Conservation (phyloP, 2,113 vertebrate genomes). For the Pollimyrus isidori region DNA sequence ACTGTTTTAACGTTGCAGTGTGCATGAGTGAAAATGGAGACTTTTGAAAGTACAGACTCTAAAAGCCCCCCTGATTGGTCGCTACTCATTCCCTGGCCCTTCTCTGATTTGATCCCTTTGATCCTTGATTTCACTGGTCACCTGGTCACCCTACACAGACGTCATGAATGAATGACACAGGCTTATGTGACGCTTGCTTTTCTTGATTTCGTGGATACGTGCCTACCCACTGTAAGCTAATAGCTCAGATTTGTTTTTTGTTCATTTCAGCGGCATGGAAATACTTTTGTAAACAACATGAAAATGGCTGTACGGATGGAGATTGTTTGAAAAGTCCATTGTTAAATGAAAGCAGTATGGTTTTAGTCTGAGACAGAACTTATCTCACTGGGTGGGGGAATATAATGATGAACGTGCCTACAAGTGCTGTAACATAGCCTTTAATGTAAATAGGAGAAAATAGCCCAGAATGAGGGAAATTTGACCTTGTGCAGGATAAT, state of each 20-base stretch:
- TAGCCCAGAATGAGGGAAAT: background rate
- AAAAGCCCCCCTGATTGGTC: background rate
- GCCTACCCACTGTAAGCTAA: background rate
- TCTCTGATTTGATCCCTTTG: background rate
- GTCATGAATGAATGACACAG: background rate
- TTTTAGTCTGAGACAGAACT: background rate
- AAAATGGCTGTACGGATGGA: background rate
- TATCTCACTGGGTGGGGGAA: background rate
- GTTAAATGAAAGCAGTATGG: background rate
- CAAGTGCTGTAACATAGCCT: background rate
- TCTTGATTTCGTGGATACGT: background rate
- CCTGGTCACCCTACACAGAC: background rate
- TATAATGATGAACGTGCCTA: background rate
- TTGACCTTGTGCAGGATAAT: background rate
- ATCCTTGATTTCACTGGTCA: background rate
- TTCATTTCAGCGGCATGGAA: background rate
- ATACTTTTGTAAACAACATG: background rate
- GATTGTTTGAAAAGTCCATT: background rate
- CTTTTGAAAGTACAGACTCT: background rate
- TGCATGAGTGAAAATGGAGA: background rate
- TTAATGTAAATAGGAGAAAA: background rate
- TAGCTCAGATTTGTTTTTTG: background rate
- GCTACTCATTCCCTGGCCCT: background rate
- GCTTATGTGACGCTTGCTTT: background rate
- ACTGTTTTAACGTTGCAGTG: background rate